Conservation (phyloP, 2,113 vertebrate species). For the Chauna torquata region DNA sequence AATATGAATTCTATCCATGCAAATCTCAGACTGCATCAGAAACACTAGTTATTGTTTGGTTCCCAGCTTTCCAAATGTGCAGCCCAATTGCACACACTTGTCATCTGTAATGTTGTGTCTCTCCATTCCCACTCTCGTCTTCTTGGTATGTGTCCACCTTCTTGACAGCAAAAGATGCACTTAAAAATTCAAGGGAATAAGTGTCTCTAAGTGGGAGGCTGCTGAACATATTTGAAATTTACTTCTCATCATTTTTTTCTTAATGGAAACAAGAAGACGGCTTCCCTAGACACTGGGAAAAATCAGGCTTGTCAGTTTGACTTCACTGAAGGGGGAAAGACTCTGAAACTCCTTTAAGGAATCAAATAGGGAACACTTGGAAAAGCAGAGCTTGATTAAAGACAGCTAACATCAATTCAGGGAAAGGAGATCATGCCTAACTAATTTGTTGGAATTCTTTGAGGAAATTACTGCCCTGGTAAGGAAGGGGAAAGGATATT, state of each 20-base stretch:
- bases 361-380: slow-evolving; percentile 79
- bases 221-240: slow-evolving; percentile 1
- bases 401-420: slow-evolving; percentile 79
- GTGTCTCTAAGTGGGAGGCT: not conserved
- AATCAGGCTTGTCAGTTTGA: slow-evolving; percentile 50
- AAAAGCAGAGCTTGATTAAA: slow-evolving; percentile 82
- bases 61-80: not conserved
- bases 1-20: not conserved
- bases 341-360: slow-evolving; percentile 65
- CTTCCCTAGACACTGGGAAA: slow-evolving; percentile 20
- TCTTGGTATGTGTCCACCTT: not conserved
- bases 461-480: slow-evolving; percentile 77
- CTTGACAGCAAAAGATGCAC: not conserved
- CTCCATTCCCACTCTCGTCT: not conserved
- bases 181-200: not conserved
- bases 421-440: slow-evolving; percentile 78
- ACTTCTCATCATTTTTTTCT: not conserved
- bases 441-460: slow-evolving; percentile 83
- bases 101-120: not conserved
- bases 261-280: not conserved
- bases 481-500: slow-evolving; percentile 71
- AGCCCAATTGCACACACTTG: not conserved
- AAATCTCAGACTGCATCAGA: not conserved
- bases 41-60: not conserved
- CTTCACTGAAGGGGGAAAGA: slow-evolving; percentile 47